Conservation (phyloP, 2,888 invertebrate species). For the Euplexia lucipara region DNA sequence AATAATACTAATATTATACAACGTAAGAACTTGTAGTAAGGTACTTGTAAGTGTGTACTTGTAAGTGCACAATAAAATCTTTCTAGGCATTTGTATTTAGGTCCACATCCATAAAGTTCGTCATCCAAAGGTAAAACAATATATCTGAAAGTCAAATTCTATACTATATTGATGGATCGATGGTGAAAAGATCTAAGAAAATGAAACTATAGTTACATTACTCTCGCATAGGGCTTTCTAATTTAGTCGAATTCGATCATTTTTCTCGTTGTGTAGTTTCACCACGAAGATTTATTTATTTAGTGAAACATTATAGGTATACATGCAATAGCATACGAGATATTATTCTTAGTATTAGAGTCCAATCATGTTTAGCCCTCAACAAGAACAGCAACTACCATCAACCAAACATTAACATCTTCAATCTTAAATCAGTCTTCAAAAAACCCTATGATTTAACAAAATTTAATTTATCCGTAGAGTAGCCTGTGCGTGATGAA, state of each 20-base stretch:
- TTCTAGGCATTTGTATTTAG: background rate
- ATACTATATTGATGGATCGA: no score
- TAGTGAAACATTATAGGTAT: no score
- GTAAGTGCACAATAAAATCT: background rate
- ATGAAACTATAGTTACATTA: background rate
- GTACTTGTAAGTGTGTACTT: background rate
- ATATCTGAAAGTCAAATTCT: no score
- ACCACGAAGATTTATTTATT: no score
- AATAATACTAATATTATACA: background rate
- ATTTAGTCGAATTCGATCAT: no score
- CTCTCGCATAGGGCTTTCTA: no score
- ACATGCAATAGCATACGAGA: no score
- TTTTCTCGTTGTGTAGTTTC: background rate
- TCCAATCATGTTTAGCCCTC: no score
- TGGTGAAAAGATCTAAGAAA: no score
- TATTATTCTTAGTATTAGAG: no score
- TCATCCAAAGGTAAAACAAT: no score
- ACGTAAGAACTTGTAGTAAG: conserved; percentile 5
- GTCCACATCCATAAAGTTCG: background rate
- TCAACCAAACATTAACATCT: background rate
- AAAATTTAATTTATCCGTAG: conserved; percentile 9
- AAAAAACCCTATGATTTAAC: background rate
- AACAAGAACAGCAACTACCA: no score
- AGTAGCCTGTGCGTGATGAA: conserved; percentile 29
- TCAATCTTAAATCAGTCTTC: background rate